A percentile compares a stretch with the other conserved stretches of the same genome.
Evolutionary conservation across 2,888 invertebrate genomes (phyloP).

Genomic region (Papilio protenor): DNA sequence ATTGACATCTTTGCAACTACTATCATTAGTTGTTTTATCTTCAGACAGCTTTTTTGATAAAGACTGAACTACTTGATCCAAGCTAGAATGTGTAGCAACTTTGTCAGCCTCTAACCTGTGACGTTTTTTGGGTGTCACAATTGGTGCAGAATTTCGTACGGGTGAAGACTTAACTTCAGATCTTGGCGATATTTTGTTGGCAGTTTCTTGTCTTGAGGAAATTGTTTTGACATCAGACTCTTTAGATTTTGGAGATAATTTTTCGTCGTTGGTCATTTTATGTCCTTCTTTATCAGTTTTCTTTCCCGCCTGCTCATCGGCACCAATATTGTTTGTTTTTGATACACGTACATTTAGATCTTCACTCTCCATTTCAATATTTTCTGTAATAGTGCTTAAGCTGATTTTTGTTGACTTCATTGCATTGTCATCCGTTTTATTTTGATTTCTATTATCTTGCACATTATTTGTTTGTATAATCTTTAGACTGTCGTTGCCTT

Average conservation of each 20-base stretch:
- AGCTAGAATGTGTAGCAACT: constrained; percentile 67
- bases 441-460: constrained; percentile 58
- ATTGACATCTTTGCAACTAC: constrained; percentile 63
- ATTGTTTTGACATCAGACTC: constrained; percentile 69
- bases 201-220: constrained; percentile 62
- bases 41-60: constrained; percentile 79
- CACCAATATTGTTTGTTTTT: constrained; percentile 56
- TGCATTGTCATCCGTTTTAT: constrained; percentile 50
- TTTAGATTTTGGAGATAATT: constrained; percentile 74
- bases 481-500: constrained; percentile 64
- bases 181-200: constrained; percentile 69
- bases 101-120: constrained; percentile 87
- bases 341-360: constrained; percentile 57
- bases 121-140: constrained; percentile 89
- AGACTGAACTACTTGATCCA: constrained; percentile 80
- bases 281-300: constrained; percentile 81
- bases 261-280: constrained; percentile 80
- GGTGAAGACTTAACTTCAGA: constrained; percentile 71
- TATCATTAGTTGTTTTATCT: constrained; percentile 62
- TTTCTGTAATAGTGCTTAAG: constrained; percentile 53
- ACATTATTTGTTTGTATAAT: constrained; percentile 45
- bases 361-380: constrained; percentile 56
- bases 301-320: constrained; percentile 70
- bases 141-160: constrained; percentile 73
- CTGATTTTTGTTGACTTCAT: constrained; percentile 57